Evolutionary conservation across 2,113 vertebrate genomes (phyloP), one percentile per base, ranked within the genome.

Genomic region (Heptranchias perlo): DNA sequence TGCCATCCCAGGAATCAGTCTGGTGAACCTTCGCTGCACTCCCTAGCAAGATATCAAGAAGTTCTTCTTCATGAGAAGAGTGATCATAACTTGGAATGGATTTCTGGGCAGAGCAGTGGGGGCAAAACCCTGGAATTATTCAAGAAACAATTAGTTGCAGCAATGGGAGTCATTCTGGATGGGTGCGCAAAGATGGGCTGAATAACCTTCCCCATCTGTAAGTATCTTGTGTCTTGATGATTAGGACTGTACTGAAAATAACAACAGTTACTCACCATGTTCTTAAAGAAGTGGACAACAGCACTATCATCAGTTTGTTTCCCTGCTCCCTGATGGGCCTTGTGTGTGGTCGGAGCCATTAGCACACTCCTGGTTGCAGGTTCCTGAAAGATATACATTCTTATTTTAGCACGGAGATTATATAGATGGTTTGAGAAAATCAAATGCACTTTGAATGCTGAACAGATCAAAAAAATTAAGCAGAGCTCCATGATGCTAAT

Each of bases 281-380:
- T 99, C 98, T 98, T 99, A 98, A 99, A 99, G 98, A 99, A 99
- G 96, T 99, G 98, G 96, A 99, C 98, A 97, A 99, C 99, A 0
- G 99, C 98, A 97, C 99, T 99, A 96, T 99, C 99, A 0, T 98
- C 98, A 39, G 98, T 98, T 52, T 98, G 97, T 96, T 98, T 98
- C 96, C 98, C 39, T 28, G 98, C 97, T 11, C 97, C 96, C 0
- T 97, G 97, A 89, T 97, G 97, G 16, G 98, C 97, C 97, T 99
- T 99, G 96, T 98, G 99, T 96, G 99, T 98, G 96, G 98, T 98
- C 95, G 99, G 98, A 78, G 98, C 97, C 0, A 98, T 98, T 16
- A 98, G 98, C 96, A 97, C 96, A 6, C 97, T 97, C 96, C 98
- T 98, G 82, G 97, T 97, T 39, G 97, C 97, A 0, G 98, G 97